These are phyloP conservation scores for Aythya fuligula DNA, from an alignment of 2,797 vertebrate species.

Conservation along the genomic window DNA sequence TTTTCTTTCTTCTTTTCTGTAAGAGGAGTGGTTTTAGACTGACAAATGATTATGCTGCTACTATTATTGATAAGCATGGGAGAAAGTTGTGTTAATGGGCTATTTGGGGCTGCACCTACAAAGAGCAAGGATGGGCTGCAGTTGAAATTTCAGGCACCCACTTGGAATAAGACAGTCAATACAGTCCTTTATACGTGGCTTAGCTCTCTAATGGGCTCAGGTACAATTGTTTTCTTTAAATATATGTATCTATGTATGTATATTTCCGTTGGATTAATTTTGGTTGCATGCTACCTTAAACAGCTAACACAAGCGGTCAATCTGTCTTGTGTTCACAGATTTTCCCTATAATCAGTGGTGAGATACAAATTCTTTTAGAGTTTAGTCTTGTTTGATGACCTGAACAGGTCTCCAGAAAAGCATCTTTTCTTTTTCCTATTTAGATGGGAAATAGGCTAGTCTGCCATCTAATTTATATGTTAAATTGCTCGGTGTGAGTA, in stretches of 20 bases:
- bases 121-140: background rate
- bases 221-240: background rate
- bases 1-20: background rate
- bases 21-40: background rate
- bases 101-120: background rate
- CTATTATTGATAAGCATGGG: rapidly evolving
- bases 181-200: background rate
- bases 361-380: background rate
- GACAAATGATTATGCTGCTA: background rate
- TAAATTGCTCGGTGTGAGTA: background rate
- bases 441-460: background rate
- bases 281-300: background rate
- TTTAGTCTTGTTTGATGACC: background rate
- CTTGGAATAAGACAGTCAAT: background rate
- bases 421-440: background rate
- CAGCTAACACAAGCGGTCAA: background rate
- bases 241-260: background rate
- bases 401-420: background rate
- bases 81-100: background rate
- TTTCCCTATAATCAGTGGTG: background rate
- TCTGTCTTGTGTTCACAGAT: background rate
- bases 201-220: background rate
- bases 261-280: background rate
- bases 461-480: background rate
- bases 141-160: background rate